Base-by-base conservation (phyloP, 1,140 invertebrate species). In the Heliconius hewitsoni region DNA sequence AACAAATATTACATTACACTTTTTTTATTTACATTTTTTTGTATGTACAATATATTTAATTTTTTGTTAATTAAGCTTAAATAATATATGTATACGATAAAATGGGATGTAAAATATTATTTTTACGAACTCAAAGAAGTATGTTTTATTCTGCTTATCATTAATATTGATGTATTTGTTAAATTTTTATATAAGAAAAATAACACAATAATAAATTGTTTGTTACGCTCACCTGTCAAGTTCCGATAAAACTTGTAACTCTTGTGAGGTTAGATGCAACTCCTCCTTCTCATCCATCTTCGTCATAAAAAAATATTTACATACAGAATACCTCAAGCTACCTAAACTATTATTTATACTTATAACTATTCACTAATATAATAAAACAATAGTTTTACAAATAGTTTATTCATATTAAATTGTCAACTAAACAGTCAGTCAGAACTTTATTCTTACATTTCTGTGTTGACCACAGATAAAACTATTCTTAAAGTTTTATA, bases 161-260 rank as follows among this genome's bases (percentile, higher is more conserved):
- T 46, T 16, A 46, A 46, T 46, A 46, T 16, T 46, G 5, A 4
- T 46, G 42, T 66, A 30, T 30, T 13, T 30, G 1, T 1, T 30
- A 16, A 5, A 66, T 66, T 66, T 66, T 5, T 66, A 30, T 66
- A 27, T 27, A 11, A 66, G 13, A 30, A 66, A 66, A 66, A 37
- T 77, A 71, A 79, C 37, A 78, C 72, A 66, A 80, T 46, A 82
- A 82, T 76, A 79, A 77, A 66, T 6, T 66, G 60, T 66, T 66
- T 66, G 60, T 66, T 66, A 16, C 83, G 81, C 71, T 77, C 66
- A 98, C 97, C 97, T 98, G 95, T 98, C 97, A 91, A 98, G 95
- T 89, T 98, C 97, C n/a, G 97, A 97, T 81, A 98, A 95, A 85
- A 97, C 96, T 94, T 98, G 97, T 81, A 98, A 93, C 93, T 98